Evolutionary conservation across 2,113 vertebrate species (phyloP).

Genomic region (Lampris megalopsis): DNA sequence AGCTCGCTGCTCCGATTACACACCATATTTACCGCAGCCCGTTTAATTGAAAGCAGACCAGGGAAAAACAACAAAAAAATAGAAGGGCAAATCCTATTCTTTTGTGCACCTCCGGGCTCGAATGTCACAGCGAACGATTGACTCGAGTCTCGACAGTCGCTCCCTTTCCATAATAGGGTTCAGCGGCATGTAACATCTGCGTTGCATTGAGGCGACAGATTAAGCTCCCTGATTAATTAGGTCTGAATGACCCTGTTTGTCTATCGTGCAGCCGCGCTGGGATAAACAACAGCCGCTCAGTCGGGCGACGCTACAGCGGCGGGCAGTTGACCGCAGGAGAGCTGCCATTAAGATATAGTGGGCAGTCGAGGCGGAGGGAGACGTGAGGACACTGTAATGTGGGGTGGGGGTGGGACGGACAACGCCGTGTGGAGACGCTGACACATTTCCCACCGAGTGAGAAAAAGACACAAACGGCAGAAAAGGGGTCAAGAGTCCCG

Average conservation of each 20-base stretch:
- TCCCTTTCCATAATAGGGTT: slow-evolving; percentile 3
- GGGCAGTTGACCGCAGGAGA: slow-evolving; percentile 39
- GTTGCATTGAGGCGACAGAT: slow-evolving; percentile 31
- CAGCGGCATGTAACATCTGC: slow-evolving; percentile 31
- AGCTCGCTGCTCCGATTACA: slow-evolving; percentile 65
- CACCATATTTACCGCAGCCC: slow-evolving; percentile 55
- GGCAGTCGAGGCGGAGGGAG: slow-evolving; percentile 9
- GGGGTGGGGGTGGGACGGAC: too few relatives aligned
- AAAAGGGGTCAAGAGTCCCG: too few relatives aligned
- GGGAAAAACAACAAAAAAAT: slow-evolving; percentile 48
- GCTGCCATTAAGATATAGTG: neutral
- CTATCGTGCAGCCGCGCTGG: slow-evolving; percentile 12
- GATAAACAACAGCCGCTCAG: slow-evolving; percentile 9
- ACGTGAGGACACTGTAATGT: slow-evolving; percentile 20
- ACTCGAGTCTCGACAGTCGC: slow-evolving; percentile 37
- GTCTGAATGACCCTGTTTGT: slow-evolving; percentile 11
- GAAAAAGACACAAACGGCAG: too few relatives aligned
- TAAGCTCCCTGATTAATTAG: slow-evolving; percentile 29
- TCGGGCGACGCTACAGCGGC: slow-evolving; percentile 33
- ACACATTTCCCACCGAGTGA: slow-evolving; percentile 7
- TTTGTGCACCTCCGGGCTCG: slow-evolving; percentile 51
- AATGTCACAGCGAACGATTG: slow-evolving; percentile 48
- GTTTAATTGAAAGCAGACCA: slow-evolving; percentile 70
- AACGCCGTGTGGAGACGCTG: too few relatives aligned
- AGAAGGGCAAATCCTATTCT: too few relatives aligned